These are phyloP conservation scores for Creontiades dilutus DNA, from an alignment of 2,888 invertebrate genomes.

Conservation along the genomic window DNA sequence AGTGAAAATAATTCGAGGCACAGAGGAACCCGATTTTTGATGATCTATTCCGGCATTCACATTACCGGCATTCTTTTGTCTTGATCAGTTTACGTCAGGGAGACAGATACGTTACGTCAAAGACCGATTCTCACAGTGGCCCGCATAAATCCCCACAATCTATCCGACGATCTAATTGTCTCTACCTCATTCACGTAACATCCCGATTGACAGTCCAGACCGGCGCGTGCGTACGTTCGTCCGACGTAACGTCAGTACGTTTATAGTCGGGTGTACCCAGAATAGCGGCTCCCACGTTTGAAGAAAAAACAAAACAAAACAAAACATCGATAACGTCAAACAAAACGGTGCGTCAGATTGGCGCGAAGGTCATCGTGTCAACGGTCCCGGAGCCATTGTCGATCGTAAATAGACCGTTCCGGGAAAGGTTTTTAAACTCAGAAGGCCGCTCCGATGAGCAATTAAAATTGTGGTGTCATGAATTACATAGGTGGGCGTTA, in stretches of 20 bases:
- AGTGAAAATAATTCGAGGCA: no score
- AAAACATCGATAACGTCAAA: neutral
- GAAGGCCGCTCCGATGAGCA: neutral
- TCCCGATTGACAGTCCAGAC: neutral
- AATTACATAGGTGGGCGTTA: no score
- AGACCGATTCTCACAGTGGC: neutral
- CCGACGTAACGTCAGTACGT: neutral
- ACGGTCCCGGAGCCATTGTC: neutral
- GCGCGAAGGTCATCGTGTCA: neutral
- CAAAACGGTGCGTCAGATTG: constrained; percentile 1
- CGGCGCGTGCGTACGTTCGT: neutral
- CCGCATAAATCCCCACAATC: neutral
- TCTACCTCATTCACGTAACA: neutral
- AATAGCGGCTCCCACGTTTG: neutral
- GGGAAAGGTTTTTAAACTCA: neutral
- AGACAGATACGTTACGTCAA: neutral
- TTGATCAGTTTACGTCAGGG: neutral
- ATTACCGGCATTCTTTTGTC: neutral
- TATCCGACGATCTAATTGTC: neutral
- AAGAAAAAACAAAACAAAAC: neutral
- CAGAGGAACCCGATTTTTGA: no score
- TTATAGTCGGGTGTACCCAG: neutral
- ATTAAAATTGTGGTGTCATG: no score
- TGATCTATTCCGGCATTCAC: no score
- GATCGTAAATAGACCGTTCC: neutral